Evolutionary conservation across 2,888 invertebrate species (phyloP).

Genomic region (Lagria hirta): DNA sequence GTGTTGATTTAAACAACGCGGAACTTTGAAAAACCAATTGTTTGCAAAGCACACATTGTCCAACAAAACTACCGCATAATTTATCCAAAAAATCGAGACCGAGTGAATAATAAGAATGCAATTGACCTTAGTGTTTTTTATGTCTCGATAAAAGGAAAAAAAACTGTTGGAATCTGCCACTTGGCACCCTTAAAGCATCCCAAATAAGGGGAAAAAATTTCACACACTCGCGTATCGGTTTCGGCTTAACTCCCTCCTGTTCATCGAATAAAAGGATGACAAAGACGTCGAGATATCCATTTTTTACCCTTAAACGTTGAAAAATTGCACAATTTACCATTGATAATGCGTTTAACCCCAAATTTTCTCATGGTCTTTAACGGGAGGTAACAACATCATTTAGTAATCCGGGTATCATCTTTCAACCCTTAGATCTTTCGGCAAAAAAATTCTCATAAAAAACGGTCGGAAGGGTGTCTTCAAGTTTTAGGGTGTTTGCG

Average conservation of each 20-base stretch:
- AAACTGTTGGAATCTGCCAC: no score
- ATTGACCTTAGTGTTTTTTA: no score
- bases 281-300: slow-evolving; percentile 22
- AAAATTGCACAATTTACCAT: slow-evolving; percentile 29
- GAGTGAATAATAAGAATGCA: no score
- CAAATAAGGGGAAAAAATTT: slow-evolving; percentile 17
- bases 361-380: slow-evolving; percentile 30
- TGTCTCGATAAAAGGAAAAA: no score
- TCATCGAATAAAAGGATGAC: slow-evolving; percentile 21
- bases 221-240: slow-evolving; percentile 22
- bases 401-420: slow-evolving; percentile 52
- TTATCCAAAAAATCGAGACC: no score
- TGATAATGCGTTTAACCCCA: slow-evolving; percentile 28
- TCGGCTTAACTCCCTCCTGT: slow-evolving; percentile 15
- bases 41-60: no score
- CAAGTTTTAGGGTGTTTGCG: slow-evolving; percentile 43
- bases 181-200: slow-evolving; percentile 9
- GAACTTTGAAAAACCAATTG: no score
- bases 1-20: no score
- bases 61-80: no score
- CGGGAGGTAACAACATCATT: slow-evolving; percentile 41
- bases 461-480: slow-evolving; percentile 10
- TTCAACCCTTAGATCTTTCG: slow-evolving; percentile 35
- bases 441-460: slow-evolving; percentile 9
- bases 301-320: slow-evolving; percentile 28